Base-by-base conservation (phyloP, 2,797 vertebrate genomes). In the Rhinophrynus dorsalis region DNA sequence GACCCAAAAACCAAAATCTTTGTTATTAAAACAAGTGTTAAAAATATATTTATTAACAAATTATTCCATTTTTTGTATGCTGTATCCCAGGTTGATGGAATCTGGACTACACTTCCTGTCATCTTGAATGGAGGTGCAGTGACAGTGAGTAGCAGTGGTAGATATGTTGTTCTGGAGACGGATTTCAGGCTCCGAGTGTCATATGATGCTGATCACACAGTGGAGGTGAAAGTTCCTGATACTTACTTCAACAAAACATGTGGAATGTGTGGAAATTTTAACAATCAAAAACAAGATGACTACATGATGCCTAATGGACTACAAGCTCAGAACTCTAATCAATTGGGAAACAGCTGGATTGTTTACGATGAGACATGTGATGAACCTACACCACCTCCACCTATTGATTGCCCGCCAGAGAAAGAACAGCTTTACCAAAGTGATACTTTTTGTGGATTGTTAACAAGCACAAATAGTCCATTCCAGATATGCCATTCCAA, bases 201-300 rank as follows among this genome's bases (percentile, higher is more conserved):
- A 1, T 91, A 81, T 54, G 82, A 88, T 74, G 79, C 11, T 0
- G 44, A 80, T 1, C 86, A 90, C 7, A 77, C 78, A 0, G 77
- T 93, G 38, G 79, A 86, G 1, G 38, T 93, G 38, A 76, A 44
- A 5, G 64, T 91, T 24, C 86, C 90, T 0, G 61, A 63, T 9
- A 18, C 24, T 1, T 91, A 88, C 72, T 85, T 83, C 0, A 47
- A 83, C 56, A 74, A 85, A 51, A 80, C 88, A 10, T 92, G 91
- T 23, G 91, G 92, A 62, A 74, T 92, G 66, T 92, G 91, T 59
- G 90, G 91, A 18, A 92, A 92, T 76, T 92, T 89, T 11, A 92
- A 92, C 76, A 60, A 78, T 15, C 8, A 69, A 18, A 68, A 2
- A 33, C 68, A 54, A 11, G 90, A 92, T 44, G 90, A 92, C 68